Base-by-base conservation (phyloP, 2,888 invertebrate species). In the Thereva nobilitata region DNA sequence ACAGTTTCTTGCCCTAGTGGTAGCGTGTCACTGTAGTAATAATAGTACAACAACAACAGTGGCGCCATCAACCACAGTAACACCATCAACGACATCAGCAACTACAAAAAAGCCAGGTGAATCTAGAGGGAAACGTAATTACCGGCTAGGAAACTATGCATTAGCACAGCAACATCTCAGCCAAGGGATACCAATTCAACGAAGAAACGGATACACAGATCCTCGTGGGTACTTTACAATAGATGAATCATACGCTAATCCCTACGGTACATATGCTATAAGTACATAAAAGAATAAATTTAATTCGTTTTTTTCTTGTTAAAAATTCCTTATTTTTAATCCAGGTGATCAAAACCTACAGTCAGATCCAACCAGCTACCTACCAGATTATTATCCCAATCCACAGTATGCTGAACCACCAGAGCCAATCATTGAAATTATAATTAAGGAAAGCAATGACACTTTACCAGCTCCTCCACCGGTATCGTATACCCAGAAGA, bases 361-460 rank as follows among this genome's bases (percentile, higher is more conserved):
- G 2, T 23, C 70, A 35, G 72, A 72, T 3, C 64, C 78, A 76
- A 54, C 73, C 66, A 66, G 72, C 65, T 64, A 72, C 75, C 64
- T 79, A 75, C 70, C 77, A 76, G 52, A 76, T 54, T 70, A 71
- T 42, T 49, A 49, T 74, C 79, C 73, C 0, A 82, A 71, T 74
- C 85, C 80, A 2, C 84, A 86, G 57, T 88, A 87, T 74, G 84
- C 89, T 71, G 89, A 90, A 76, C 90, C 91, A 61, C 93, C 93
- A 0, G 93, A 93, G 76, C 93, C 93, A 4, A 94, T 94, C 23
- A 94, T 94, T 73, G 94, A 94, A 82, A 94, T 94, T 72, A 94
- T 94, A 69, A 93, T 94, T 61, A 93, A 92, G 75, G 93, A 94
- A 78, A 92, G 93, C 0, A 94, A 94, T 76, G 91, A 92, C 74